These are phyloP conservation scores for Loris lydekkerianus DNA, from an alignment of 2,797 vertebrate genomes.

Conservation along the genomic window DNA sequence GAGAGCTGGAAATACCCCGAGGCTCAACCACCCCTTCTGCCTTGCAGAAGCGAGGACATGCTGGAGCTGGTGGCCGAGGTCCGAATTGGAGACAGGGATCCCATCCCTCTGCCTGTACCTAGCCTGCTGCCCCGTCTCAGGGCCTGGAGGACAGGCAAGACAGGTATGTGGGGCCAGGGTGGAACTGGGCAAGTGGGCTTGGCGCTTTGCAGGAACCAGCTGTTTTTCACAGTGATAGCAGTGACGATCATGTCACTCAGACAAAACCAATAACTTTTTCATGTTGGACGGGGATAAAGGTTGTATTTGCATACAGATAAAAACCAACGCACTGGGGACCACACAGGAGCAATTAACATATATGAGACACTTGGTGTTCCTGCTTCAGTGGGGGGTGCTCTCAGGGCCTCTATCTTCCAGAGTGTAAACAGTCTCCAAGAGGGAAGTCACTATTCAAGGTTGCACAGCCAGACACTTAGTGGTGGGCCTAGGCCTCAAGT, in stretches of 20 bases:
- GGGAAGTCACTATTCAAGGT: background rate
- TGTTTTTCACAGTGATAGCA: accelerated
- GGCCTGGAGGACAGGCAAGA: slow-evolving; percentile 82
- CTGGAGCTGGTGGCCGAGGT: slow-evolving; percentile 88
- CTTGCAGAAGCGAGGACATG: slow-evolving; percentile 83
- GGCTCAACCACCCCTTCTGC: background rate
- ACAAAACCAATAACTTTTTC: background rate
- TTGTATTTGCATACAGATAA: accelerated
- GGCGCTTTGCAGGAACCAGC: background rate
- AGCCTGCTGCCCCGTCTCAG: slow-evolving; percentile 79
- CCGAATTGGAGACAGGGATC: slow-evolving; percentile 82
- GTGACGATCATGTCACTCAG: accelerated
- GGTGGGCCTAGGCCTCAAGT: background rate
- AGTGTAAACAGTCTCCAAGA: background rate
- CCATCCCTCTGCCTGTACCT: slow-evolving; percentile 71
- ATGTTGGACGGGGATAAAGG: too few species aligned
- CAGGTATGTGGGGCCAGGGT: slow-evolving; percentile 69
- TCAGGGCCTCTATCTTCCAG: background rate
- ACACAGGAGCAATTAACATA: accelerated
- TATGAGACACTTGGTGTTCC: background rate
- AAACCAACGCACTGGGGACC: accelerated
- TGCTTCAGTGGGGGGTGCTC: background rate
- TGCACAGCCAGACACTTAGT: background rate
- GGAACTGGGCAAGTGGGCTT: background rate
- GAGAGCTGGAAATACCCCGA: accelerated